Conservation (phyloP, 1,140 invertebrate genomes). For the Cyclina sinensis region DNA sequence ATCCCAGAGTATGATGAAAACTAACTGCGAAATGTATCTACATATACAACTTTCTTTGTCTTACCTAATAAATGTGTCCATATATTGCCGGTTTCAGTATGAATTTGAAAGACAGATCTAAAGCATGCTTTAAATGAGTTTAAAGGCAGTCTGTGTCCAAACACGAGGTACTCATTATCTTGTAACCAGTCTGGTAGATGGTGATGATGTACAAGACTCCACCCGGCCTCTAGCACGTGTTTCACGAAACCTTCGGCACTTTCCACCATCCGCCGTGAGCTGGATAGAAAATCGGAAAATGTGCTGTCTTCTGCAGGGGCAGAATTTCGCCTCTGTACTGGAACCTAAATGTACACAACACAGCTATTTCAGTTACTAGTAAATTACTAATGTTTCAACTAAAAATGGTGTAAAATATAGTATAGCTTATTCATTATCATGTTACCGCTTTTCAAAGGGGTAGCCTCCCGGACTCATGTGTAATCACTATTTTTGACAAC, state of each 20-base stretch:
- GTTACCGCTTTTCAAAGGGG: too few relatives aligned
- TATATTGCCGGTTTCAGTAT: slow-evolving; percentile 97
- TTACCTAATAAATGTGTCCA: slow-evolving; percentile 97
- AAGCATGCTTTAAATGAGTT: slow-evolving; percentile 99
- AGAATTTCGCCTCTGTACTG: neutral
- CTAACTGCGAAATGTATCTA: too few relatives aligned
- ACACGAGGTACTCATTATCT: slow-evolving; percentile 98
- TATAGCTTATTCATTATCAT: too few relatives aligned
- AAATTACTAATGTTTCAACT: too few relatives aligned
- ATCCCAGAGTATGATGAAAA: too few relatives aligned
- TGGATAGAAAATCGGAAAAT: slow-evolving; percentile 61
- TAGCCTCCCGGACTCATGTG: too few relatives aligned
- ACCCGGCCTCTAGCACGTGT: slow-evolving; percentile 94
- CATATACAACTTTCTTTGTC: slow-evolving; percentile 28
- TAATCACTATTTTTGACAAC: too few relatives aligned
- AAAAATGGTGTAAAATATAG: too few relatives aligned
- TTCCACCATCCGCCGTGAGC: slow-evolving; percentile 91
- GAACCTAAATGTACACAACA: neutral
- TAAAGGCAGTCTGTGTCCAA: slow-evolving; percentile 97
- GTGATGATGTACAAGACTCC: slow-evolving; percentile 86
- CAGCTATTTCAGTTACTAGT: too few relatives aligned
- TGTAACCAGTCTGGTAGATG: slow-evolving; percentile 96
- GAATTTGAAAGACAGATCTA: slow-evolving; percentile 97
- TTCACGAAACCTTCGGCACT: slow-evolving; percentile 97
- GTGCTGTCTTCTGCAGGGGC: neutral